phyloP scores from a whole-genome alignment of 2,888 invertebrate species.

The Andrena hattorfiana region DNA sequence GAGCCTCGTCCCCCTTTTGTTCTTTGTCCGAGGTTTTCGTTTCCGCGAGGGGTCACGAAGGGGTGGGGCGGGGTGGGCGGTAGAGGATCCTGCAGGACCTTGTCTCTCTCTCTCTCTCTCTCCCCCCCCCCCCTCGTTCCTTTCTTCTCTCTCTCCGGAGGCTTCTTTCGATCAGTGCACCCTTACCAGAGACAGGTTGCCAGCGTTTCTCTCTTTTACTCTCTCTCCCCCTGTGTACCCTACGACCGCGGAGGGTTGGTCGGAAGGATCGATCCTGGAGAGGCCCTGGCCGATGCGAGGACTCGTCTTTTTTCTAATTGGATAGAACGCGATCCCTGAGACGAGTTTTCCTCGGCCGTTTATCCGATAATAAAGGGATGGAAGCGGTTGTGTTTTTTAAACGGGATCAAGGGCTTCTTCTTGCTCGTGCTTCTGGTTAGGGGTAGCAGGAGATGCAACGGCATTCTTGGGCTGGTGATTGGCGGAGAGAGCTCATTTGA shows the following conservation, averaged over 20 bases:
- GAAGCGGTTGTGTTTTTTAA: slow-evolving; percentile 44
- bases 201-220: slow-evolving; percentile 42
- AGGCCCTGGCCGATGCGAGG: slow-evolving; percentile 42
- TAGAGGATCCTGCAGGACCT: slow-evolving; percentile 69
- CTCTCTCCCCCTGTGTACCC: slow-evolving; percentile 28
- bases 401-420: slow-evolving; percentile 14
- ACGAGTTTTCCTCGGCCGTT: slow-evolving; percentile 30
- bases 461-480: not conserved
- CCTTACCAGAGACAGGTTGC: slow-evolving; percentile 68
- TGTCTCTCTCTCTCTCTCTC: slow-evolving; percentile 34
- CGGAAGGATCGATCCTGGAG: slow-evolving; percentile 45
- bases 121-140: slow-evolving; percentile 11
- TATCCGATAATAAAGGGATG: slow-evolving; percentile 53
- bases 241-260: slow-evolving; percentile 25
- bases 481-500: slow-evolving; percentile 30
- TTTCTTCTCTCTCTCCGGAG: slow-evolving; percentile 27
- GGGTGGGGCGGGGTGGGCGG: slow-evolving; percentile 47
- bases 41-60: slow-evolving; percentile 52
- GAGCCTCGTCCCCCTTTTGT: slow-evolving; percentile 74
- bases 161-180: slow-evolving; percentile 58
- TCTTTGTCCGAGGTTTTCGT: slow-evolving; percentile 72
- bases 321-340: slow-evolving; percentile 46
- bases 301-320: slow-evolving; percentile 66
- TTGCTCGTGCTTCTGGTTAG: not conserved
- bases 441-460: not conserved